Evolutionary conservation across 2,888 invertebrate species (phyloP).

Genomic region (Microctonus aethiopoides): DNA sequence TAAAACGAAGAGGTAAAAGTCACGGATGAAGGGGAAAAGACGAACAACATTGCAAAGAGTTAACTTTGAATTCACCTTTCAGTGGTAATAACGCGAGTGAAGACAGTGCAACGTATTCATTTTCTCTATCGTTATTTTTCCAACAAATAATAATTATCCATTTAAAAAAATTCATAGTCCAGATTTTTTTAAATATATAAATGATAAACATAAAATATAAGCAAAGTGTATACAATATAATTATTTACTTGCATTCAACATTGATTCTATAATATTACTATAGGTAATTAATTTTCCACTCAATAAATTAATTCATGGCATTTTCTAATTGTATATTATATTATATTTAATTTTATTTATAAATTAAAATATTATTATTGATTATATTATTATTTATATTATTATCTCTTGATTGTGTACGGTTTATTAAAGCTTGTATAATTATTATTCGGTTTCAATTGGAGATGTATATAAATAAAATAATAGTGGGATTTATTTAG

Average conservation of each 20-base stretch:
- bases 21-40: neutral
- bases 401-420: neutral
- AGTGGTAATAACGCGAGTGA: conserved; percentile 10
- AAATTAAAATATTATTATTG: neutral
- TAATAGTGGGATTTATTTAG: neutral
- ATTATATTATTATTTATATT: too few relatives aligned
- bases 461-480: neutral
- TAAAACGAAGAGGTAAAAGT: neutral
- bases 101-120: conserved; percentile 2
- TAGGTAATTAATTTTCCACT: neutral
- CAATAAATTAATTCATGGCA: neutral
- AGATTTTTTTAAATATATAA: too few relatives aligned
- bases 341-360: too few relatives aligned
- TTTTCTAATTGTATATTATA: neutral
- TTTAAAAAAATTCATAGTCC: too few relatives aligned
- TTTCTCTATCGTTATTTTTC: too few relatives aligned
- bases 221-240: neutral
- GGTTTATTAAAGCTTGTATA: neutral
- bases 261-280: neutral
- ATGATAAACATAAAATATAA: too few relatives aligned
- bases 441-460: neutral
- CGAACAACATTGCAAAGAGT: neutral
- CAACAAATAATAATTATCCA: too few relatives aligned
- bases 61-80: conserved; percentile 8
- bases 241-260: neutral